These are phyloP conservation scores for Apamea monoglypha DNA, from an alignment of 2,888 invertebrate species.

Conservation along the genomic window DNA sequence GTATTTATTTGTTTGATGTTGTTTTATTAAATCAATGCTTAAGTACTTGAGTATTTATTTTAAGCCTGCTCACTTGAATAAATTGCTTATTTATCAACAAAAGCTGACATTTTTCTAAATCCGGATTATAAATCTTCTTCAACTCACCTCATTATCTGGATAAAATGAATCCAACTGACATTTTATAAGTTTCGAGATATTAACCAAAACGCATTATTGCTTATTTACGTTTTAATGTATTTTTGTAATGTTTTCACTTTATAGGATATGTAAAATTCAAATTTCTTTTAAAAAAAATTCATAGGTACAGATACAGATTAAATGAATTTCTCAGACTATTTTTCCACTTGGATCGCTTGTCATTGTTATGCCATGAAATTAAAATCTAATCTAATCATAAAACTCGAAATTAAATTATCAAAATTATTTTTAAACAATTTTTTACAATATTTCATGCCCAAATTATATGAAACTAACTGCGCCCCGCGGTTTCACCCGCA, in stretches of 20 bases:
- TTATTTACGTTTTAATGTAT: not conserved
- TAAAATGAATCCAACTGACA: not conserved
- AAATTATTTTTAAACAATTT: too few relatives aligned
- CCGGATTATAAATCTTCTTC: not conserved
- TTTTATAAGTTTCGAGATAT: not conserved
- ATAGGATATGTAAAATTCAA: not conserved
- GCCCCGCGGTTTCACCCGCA: too few relatives aligned
- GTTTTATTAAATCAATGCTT: conserved; percentile 68
- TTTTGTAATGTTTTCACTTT: not conserved
- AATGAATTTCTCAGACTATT: not conserved
- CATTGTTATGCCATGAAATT: not conserved
- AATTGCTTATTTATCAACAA: conserved; percentile 4
- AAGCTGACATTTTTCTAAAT: not conserved
- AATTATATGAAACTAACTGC: not conserved
- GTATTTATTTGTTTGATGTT: conserved; percentile 65
- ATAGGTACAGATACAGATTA: not conserved
- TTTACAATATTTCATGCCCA: too few relatives aligned
- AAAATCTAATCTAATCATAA: too few relatives aligned
- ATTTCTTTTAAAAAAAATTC: not conserved
- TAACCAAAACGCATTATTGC: not conserved
- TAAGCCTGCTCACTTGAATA: not conserved
- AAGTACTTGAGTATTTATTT: conserved; percentile 24
- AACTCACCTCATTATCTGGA: not conserved
- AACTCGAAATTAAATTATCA: too few relatives aligned
- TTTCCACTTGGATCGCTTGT: not conserved